Conservation (phyloP, 2,797 vertebrate species). For the Brachyalestes nurse region DNA sequence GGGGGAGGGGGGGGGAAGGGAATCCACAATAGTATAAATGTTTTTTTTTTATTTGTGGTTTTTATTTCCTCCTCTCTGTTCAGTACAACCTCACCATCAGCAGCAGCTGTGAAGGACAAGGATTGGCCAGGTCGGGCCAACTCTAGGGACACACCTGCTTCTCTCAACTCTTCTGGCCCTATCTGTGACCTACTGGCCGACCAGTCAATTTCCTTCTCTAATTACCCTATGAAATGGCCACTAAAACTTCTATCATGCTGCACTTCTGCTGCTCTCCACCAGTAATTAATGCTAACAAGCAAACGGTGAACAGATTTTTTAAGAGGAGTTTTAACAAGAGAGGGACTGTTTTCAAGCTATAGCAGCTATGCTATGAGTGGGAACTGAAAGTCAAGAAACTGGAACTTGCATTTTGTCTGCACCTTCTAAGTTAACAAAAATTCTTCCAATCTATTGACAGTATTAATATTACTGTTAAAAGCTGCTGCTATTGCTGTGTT, state of each 20-base stretch:
- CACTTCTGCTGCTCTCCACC: slow-evolving; percentile 76
- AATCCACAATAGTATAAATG: background rate
- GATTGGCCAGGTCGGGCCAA: slow-evolving; percentile 1
- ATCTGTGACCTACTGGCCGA: slow-evolving; percentile 66
- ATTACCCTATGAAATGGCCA: slow-evolving; percentile 82
- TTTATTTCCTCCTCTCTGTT: slow-evolving; percentile 64
- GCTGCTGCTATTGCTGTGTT: slow-evolving; percentile 93
- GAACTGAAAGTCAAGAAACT: slow-evolving; percentile 78
- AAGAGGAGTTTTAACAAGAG: slow-evolving; percentile 80
- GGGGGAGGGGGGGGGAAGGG: no score
- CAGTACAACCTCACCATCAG: slow-evolving; percentile 99
- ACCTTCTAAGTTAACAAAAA: slow-evolving; percentile 90
- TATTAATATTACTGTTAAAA: slow-evolving; percentile 97
- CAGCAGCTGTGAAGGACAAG: slow-evolving; percentile 94
- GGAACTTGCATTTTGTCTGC: slow-evolving; percentile 93
- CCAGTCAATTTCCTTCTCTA: slow-evolving; percentile 77
- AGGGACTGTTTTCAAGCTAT: slow-evolving; percentile 46
- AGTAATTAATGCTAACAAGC: slow-evolving; percentile 94
- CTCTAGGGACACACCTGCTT: slow-evolving; percentile 47
- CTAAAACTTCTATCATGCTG: slow-evolving; percentile 82
- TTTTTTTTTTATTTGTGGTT: background rate
- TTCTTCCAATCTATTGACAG: slow-evolving; percentile 92
- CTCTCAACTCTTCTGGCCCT: slow-evolving; percentile 80
- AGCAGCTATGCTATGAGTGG: slow-evolving; percentile 66
- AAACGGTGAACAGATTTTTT: slow-evolving; percentile 83